Evolutionary conservation across 2,113 vertebrate species (phyloP), one percentile per base, ranked within the genome.

Genomic region (Monarcha castaneiventris): DNA sequence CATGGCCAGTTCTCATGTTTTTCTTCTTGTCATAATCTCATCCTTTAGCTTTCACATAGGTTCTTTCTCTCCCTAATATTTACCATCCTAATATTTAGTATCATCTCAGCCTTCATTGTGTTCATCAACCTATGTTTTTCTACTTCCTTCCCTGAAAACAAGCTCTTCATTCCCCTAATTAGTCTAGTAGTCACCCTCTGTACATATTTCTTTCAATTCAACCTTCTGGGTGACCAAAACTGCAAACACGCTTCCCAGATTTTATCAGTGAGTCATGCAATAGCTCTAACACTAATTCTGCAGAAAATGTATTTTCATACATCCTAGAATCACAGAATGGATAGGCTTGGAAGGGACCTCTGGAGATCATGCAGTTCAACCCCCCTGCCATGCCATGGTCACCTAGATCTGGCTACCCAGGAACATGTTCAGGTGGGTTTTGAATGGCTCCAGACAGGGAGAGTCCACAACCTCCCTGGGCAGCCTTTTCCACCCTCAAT

Each of bases 381-480:
- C 2, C 43, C 3, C 8, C 18, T 37, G 33, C 12, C 1, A 3
- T 5, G 15, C 12, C 27, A 66, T 3, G 10, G 37, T 66, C 59
- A 52, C 27, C 22, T 39, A 23, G 12, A 59, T 11, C 55, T 29
- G 16, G 8, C 13, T 59, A 39, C 27, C 44, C 27, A 66, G 3
- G 3, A 66, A 33, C 0, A 0, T 37, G 15, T 33, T 19, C 22
- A 5, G 37, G 0, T 52, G 27, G 10, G 15, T 37, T 51, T 58
- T 43, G 18, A 51, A 89, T 37, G 27, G 3, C 27, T 44, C 1
- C 52, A 29, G 37, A 37, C 9, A 51, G 21, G 49, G 4, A 56
- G 16, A 49, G 0, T 35, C 17, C 35, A 33, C 3, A 2, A 37
- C 32, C 33, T 58, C 52, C 6, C 15, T 6, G 37, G 10, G 37